Evolutionary conservation across 2,888 invertebrate species (phyloP).

Genomic region (Panopea generosa): DNA sequence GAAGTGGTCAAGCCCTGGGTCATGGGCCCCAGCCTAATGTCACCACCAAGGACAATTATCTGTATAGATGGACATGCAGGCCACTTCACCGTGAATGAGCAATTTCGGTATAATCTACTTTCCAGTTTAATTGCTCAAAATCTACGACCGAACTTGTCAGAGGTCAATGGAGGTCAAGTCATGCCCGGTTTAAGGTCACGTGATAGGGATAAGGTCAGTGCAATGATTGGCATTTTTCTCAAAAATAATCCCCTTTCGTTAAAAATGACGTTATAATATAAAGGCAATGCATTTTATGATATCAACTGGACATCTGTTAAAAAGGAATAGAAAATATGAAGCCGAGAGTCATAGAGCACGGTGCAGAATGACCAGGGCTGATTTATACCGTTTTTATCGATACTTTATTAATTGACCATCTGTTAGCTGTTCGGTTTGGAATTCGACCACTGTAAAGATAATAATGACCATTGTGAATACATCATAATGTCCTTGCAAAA

Average conservation of each 20-base stretch:
- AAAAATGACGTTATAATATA: slow-evolving; percentile 33
- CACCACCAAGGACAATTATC: slow-evolving; percentile 38
- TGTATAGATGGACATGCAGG: slow-evolving; percentile 32
- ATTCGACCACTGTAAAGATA: background rate
- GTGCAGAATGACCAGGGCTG: slow-evolving; percentile 1
- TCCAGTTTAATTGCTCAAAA: slow-evolving; percentile 61
- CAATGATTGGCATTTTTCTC: slow-evolving; percentile 58
- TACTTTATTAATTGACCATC: slow-evolving; percentile 32
- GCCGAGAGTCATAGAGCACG: slow-evolving; percentile 17
- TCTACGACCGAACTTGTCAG: slow-evolving; percentile 52
- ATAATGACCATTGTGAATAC: too few species aligned
- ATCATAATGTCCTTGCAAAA: too few species aligned
- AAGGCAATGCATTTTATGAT: slow-evolving; percentile 46
- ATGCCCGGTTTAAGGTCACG: slow-evolving; percentile 59
- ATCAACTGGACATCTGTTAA: slow-evolving; percentile 51
- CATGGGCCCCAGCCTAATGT: slow-evolving; percentile 48
- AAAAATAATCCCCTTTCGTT: slow-evolving; percentile 51
- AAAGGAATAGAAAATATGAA: slow-evolving; percentile 30
- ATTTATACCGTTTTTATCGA: slow-evolving; percentile 30
- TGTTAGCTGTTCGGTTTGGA: slow-evolving; percentile 6
- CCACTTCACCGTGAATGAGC: slow-evolving; percentile 50
- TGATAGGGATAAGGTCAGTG: slow-evolving; percentile 49
- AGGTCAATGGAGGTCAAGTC: slow-evolving; percentile 59
- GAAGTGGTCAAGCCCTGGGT: slow-evolving; percentile 43
- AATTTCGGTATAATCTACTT: slow-evolving; percentile 66